A percentile compares a stretch with the other conserved stretches of the same genome.
These are phyloP conservation scores for Carlito syrichta DNA, from an alignment of 2,113 vertebrate genomes.

Conservation along the genomic window DNA sequence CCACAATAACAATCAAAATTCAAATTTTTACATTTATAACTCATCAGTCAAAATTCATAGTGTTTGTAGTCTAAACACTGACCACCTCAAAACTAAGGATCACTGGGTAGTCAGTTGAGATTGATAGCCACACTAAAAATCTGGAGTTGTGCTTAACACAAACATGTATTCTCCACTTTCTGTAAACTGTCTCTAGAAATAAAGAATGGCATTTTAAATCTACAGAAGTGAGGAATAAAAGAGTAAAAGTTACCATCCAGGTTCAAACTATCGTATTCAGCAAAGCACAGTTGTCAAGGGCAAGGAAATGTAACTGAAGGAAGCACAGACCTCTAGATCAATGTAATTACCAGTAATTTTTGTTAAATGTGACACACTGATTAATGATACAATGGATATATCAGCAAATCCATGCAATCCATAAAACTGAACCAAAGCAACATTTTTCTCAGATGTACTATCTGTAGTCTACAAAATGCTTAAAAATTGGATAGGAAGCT, in stretches of 20 bases:
- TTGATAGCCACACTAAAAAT: not conserved
- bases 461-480: not conserved
- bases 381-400: not conserved
- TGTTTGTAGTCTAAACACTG: not conserved
- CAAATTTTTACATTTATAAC: not conserved
- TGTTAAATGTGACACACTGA: not conserved
- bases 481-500: not conserved
- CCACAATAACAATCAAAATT: not conserved
- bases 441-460: not conserved
- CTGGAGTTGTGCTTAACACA: not conserved
- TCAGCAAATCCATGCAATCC: not conserved
- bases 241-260: not conserved
- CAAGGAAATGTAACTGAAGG: not conserved
- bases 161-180: not conserved
- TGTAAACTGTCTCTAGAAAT: not conserved
- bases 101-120: not conserved
- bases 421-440: not conserved
- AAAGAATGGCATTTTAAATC: not conserved
- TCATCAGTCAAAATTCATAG: not conserved
- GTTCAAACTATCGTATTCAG: not conserved
- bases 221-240: not conserved
- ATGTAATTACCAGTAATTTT: not conserved
- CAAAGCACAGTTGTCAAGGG: not conserved
- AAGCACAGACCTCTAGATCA: not conserved
- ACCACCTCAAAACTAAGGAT: not conserved